These are phyloP conservation scores for Nycteola revayana DNA, from an alignment of 2,888 invertebrate species.

Conservation along the genomic window DNA sequence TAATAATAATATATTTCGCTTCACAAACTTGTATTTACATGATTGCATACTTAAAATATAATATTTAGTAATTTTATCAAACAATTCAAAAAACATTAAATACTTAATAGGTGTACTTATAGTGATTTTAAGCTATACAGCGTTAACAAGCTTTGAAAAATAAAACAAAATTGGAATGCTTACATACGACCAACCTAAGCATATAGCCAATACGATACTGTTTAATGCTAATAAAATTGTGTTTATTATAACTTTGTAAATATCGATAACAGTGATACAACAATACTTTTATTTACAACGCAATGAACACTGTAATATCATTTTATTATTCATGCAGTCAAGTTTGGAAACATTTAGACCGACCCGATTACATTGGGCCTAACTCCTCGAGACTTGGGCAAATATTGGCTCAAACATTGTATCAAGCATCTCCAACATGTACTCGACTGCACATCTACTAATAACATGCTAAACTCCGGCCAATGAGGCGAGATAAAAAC, in stretches of 20 bases:
- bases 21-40: conserved; percentile 80
- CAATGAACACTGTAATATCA: conserved; percentile 69
- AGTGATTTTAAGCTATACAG: conserved; percentile 49
- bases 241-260: conserved; percentile 30
- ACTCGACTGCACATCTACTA: conserved; percentile 54
- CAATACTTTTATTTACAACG: conserved; percentile 68
- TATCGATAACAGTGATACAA: conserved; percentile 46
- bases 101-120: conserved; percentile 68
- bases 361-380: neutral
- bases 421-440: conserved; percentile 4
- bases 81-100: conserved; percentile 68
- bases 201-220: conserved; percentile 32
- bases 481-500: neutral
- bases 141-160: conserved; percentile 45
- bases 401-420: conserved; percentile 1
- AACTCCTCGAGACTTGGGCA: conserved; percentile 2
- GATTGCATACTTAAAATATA: conserved; percentile 71
- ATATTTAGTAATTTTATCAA: conserved; percentile 59
- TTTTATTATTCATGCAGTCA: conserved; percentile 53
- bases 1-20: conserved; percentile 68
- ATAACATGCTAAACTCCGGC: conserved; percentile 31
- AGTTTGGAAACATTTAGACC: conserved; percentile 28
- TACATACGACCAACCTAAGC: conserved; percentile 54
- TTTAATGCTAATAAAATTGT: conserved; percentile 12
- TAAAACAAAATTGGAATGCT: conserved; percentile 69